Evolutionary conservation across 1,140 invertebrate species (phyloP).

Genomic region (Apis mellifera): Amel_HAv3.1 CM009937.2:1078001-1078500

Average conservation of each 20-base stretch:
- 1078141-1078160: constrained; percentile 14
- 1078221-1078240: neutral
- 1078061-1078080: neutral
- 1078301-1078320: neutral
- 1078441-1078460: too few species aligned
- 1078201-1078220: constrained; percentile 27
- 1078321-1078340: neutral
- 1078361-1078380: neutral
- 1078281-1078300: constrained; percentile 26
- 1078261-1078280: constrained; percentile 31
- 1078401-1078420: constrained; percentile 13
- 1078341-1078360: neutral
- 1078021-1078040: neutral
- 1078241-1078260: constrained; percentile 17
- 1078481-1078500: too few species aligned
- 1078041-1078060: neutral
- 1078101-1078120: neutral
- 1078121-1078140: constrained; percentile 39
- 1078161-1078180: neutral
- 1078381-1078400: constrained; percentile 22
- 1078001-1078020: neutral
- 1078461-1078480: too few species aligned
- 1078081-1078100: neutral
- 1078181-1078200: neutral
- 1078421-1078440: neutral